Evolutionary conservation across 2,113 vertebrate genomes (phyloP).

Genomic region (Erythrolamprus reginae): DNA sequence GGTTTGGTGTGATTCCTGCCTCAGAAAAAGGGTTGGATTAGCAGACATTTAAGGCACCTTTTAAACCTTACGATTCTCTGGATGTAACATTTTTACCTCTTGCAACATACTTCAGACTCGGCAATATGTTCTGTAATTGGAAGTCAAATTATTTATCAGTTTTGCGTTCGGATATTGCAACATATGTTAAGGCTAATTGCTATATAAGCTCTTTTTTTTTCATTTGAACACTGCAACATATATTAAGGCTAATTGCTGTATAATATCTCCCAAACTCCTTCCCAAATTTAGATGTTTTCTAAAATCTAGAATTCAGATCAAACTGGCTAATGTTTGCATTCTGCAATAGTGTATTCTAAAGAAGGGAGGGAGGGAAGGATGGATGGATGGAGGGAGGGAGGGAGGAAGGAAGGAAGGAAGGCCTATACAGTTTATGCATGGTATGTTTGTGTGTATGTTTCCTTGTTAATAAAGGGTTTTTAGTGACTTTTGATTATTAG

Average conservation of each 20-base stretch:
- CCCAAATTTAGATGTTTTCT: neutral
- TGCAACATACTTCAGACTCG: neutral
- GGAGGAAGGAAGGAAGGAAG: neutral
- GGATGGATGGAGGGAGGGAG: neutral
- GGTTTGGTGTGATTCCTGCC: neutral
- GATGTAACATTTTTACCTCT: rapidly evolving
- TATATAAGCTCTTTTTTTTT: neutral
- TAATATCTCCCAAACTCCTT: neutral
- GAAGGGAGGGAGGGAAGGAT: neutral
- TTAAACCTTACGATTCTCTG: neutral
- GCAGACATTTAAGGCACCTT: neutral
- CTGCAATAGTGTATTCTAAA: neutral
- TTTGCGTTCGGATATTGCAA: slow-evolving; percentile 2
- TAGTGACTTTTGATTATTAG: too few species aligned
- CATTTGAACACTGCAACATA: slow-evolving; percentile 8
- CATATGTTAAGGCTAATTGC: neutral
- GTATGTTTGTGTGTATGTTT: too few species aligned
- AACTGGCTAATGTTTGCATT: neutral
- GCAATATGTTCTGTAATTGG: neutral
- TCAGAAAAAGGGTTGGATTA: neutral
- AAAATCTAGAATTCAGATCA: neutral
- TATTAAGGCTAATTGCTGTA: neutral
- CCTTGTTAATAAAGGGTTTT: too few species aligned
- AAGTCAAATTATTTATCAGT: neutral
- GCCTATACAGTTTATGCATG: too few species aligned